Evolutionary conservation across 2,113 vertebrate genomes (phyloP), one percentile per base, ranked within the genome.

Genomic region (Sphyrna mokarran): DNA sequence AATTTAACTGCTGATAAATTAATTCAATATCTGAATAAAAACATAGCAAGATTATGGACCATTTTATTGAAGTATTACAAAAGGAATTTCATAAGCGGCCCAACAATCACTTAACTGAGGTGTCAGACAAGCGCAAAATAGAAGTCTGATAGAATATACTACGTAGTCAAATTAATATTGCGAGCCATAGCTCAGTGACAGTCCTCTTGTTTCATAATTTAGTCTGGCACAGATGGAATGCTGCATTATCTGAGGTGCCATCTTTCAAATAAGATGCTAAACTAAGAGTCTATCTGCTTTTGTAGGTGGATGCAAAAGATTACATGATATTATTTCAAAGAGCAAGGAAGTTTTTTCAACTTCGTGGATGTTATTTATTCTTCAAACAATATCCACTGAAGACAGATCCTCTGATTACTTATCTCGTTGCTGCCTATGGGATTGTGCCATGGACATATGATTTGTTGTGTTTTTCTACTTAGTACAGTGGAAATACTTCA

Each of bases 1-100:
- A 22, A 26, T 43, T 66, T 37, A 48, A 86, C 18, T 48, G 63
- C 14, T 8, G 61, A 37, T 66, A n/a, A 68, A 93, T 37, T 63
- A 93, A n/a, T 66, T 22, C 18, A 68, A 94, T 43, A 61, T 90
- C 66, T 70, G 29, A 94, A 40, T 94, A 43, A 94, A 94, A 70
- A 68, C 33, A 94, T 22, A 13, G n/a, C 66, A 70, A 94, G 33
- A 94, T 72, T 70, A 48, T 8, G 13, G 37, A 18, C 1, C 0
- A 37, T 94, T 68, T 94, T 20, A 94, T 69, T 40, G 16, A 5
- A 68, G 63, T 11, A 94, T 2, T 22, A 94, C 20, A 18, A 69
- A 94, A 70, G 23, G 20, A 48, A 43, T 70, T 93, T 10, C 11
- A 48, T 14, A 68, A 69, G 33, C 61, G 66, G 63, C 20, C 20